Evolutionary conservation across 1,140 invertebrate species (phyloP).

Genomic region (Cydia amplana): DNA sequence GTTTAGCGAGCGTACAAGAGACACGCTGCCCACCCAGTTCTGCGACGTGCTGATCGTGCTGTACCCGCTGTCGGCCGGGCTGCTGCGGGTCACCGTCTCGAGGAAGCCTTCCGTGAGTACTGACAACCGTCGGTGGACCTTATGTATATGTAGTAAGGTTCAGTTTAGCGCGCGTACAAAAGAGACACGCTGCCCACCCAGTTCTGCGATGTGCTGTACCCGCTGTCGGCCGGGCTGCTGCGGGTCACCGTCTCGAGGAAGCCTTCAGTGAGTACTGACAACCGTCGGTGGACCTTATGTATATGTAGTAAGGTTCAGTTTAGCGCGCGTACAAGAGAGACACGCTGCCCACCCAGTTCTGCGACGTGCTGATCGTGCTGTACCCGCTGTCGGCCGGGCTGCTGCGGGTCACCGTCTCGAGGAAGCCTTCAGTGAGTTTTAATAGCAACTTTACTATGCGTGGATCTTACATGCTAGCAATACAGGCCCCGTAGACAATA

Average conservation of each 20-base stretch:
- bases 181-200: constrained; percentile 98
- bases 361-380: constrained; percentile 98
- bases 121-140: neutral
- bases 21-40: constrained; percentile 99
- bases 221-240: constrained; percentile 89
- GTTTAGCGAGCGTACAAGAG: constrained; percentile 91
- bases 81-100: constrained; percentile 91
- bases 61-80: constrained; percentile 92
- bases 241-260: constrained; percentile 92
- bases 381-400: constrained; percentile 87
- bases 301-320: too few relatives aligned
- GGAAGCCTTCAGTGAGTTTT: constrained; percentile 86
- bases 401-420: constrained; percentile 90
- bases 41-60: constrained; percentile 99
- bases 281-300: too few relatives aligned
- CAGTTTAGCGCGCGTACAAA: constrained; percentile 88
- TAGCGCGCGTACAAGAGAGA: constrained; percentile 95
- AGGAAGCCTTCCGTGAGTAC: constrained; percentile 89
- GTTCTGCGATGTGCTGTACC: constrained; percentile 99
- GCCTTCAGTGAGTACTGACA: constrained; percentile 84
- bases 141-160: too few relatives aligned
- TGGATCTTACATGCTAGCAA: too few relatives aligned
- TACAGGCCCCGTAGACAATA: too few relatives aligned
- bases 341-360: constrained; percentile 99
- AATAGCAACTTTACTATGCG: too few relatives aligned